Percentiles rank a stretch among this genome's conserved stretches.
phyloP scores from a whole-genome alignment of 1,140 invertebrate species.

The Hylaeus volcanicus region DNA sequence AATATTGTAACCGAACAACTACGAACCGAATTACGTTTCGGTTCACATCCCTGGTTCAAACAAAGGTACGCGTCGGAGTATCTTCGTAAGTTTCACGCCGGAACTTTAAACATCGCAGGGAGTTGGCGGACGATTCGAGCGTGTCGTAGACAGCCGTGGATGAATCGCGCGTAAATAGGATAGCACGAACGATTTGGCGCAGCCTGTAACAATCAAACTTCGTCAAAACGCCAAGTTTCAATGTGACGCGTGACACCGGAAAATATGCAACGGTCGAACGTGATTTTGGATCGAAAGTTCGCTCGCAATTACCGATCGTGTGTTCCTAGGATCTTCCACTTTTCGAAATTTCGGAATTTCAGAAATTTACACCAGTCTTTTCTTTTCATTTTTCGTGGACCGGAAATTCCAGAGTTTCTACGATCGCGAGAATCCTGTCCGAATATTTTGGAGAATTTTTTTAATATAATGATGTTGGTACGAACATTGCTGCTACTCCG shows the following conservation, averaged over 20 bases:
- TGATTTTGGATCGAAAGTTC: neutral
- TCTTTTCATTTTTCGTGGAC: too few relatives aligned
- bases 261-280: slow-evolving; percentile 4
- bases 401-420: too few relatives aligned
- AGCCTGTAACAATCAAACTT: slow-evolving; percentile 2
- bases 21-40: too few relatives aligned
- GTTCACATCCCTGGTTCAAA: slow-evolving; percentile 19
- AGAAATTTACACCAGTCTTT: too few relatives aligned
- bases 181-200: slow-evolving; percentile 23
- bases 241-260: neutral
- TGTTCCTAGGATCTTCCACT: too few relatives aligned
- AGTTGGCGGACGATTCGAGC: slow-evolving; percentile 13
- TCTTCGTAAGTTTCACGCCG: slow-evolving; percentile 39
- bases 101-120: slow-evolving; percentile 40
- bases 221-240: neutral
- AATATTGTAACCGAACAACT: too few relatives aligned
- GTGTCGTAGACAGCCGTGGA: slow-evolving; percentile 12
- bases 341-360: too few relatives aligned
- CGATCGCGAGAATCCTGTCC: too few relatives aligned
- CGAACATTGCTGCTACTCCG: too few relatives aligned
- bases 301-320: too few relatives aligned
- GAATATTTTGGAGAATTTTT: too few relatives aligned
- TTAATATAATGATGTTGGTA: too few relatives aligned
- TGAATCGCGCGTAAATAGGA: slow-evolving; percentile 46
- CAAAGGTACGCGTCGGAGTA: slow-evolving; percentile 39